Percentiles rank a stretch among this genome's conserved stretches.
These are phyloP conservation scores for Aphyosemion australe DNA, from an alignment of 2,113 vertebrate genomes.

Conservation along the genomic window DNA sequence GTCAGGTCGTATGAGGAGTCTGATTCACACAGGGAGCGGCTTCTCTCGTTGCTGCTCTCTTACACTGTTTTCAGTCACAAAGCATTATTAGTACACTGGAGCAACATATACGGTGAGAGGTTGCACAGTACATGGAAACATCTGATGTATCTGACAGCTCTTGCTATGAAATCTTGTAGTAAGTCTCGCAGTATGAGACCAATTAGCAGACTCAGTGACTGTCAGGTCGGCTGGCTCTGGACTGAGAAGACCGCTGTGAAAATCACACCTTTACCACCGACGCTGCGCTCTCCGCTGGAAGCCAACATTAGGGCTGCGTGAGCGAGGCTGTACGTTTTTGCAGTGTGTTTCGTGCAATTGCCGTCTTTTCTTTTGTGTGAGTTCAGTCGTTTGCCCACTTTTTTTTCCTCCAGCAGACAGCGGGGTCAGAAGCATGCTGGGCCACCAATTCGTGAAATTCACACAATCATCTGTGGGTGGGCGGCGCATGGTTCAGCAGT, in stretches of 20 bases:
- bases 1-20: conserved; percentile 35
- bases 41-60: conserved; percentile 6
- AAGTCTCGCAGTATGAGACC: conserved; percentile 61
- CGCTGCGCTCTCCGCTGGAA: conserved; percentile 53
- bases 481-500: conserved; percentile 22
- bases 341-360: not conserved
- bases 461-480: conserved; percentile 28
- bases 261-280: conserved; percentile 66
- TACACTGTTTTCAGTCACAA: conserved; percentile 10
- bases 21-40: conserved; percentile 21
- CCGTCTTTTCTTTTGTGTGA: conserved; percentile 28
- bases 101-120: not conserved
- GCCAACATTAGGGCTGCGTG: conserved; percentile 25
- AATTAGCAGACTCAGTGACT: conserved; percentile 69
- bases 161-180: conserved; percentile 16
- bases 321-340: conserved; percentile 25
- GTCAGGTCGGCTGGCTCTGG: conserved; percentile 55
- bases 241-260: conserved; percentile 57
- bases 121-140: conserved; percentile 3
- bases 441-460: conserved; percentile 40
- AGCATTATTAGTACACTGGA: conserved; percentile 2
- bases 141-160: conserved; percentile 44
- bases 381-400: conserved; percentile 39
- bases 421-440: conserved; percentile 48
- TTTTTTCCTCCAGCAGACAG: conserved; percentile 36